Evolutionary conservation across 2,888 invertebrate genomes (phyloP).

Genomic region (Notodonta ziczac): DNA sequence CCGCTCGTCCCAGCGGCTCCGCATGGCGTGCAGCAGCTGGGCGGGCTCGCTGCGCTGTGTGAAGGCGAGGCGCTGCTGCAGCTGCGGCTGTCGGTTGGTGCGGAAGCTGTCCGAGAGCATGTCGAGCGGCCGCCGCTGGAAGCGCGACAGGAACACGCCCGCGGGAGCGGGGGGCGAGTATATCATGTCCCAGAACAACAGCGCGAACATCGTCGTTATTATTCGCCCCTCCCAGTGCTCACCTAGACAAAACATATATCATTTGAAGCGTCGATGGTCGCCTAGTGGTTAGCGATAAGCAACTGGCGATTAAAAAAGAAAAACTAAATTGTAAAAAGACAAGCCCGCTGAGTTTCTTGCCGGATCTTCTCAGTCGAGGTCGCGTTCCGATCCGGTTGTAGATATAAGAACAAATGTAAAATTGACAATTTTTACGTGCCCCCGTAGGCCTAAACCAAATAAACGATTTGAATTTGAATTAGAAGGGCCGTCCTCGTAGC

Average conservation of each 20-base stretch:
- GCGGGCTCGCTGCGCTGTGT: slow-evolving; percentile 49
- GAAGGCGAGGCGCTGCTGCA: slow-evolving; percentile 68
- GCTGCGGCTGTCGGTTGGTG: slow-evolving; percentile 81
- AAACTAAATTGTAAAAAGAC: no score
- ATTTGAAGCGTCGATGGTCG: no score
- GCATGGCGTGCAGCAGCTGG: slow-evolving; percentile 74
- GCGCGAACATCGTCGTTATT: slow-evolving; percentile 85
- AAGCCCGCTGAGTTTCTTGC: no score
- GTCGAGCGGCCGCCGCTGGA: slow-evolving; percentile 90
- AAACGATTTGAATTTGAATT: no score
- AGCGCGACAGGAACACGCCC: slow-evolving; percentile 87
- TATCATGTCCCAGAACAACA: slow-evolving; percentile 93
- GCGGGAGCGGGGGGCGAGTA: slow-evolving; percentile 73
- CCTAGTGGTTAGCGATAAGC: no score
- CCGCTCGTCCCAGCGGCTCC: slow-evolving; percentile 72
- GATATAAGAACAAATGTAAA: no score
- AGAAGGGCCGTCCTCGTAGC: no score
- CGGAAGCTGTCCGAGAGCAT: slow-evolving; percentile 88
- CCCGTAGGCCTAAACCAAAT: no score
- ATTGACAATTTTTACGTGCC: no score
- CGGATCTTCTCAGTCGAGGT: no score
- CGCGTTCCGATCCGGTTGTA: no score
- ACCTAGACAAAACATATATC: neutral
- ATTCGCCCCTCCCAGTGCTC: slow-evolving; percentile 66
- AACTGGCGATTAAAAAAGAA: no score